Conservation (phyloP, 1,140 invertebrate genomes). For the Drosophila leontia region DNA sequence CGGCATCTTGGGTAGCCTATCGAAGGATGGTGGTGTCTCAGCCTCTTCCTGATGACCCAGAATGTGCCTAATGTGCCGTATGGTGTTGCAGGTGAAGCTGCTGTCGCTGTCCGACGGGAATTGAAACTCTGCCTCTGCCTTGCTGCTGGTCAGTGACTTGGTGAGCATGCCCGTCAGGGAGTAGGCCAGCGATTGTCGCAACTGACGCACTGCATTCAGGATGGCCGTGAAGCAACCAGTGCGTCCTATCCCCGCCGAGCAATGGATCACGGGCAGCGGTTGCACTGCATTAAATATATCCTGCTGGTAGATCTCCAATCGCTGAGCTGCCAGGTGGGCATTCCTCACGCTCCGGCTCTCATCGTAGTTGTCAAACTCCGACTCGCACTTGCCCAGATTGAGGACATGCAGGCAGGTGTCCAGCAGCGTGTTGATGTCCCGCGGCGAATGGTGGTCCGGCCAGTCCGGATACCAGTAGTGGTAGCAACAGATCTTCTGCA, state of each 20-base stretch:
- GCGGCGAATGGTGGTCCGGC: slow-evolving; percentile 88
- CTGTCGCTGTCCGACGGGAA: slow-evolving; percentile 55
- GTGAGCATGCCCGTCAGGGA: slow-evolving; percentile 74
- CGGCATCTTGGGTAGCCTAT: slow-evolving; percentile 75
- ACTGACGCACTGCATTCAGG: slow-evolving; percentile 93
- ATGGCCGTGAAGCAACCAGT: slow-evolving; percentile 98
- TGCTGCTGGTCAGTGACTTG: slow-evolving; percentile 45
- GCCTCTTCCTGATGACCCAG: slow-evolving; percentile 23
- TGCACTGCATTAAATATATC: slow-evolving; percentile 81
- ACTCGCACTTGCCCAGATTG: slow-evolving; percentile 79
- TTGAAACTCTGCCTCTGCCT: slow-evolving; percentile 4
- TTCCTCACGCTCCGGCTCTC: slow-evolving; percentile 48
- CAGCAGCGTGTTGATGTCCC: slow-evolving; percentile 87
- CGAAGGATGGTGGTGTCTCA: slow-evolving; percentile 53
- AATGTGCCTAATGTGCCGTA: slow-evolving; percentile 71
- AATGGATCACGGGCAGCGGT: slow-evolving; percentile 95
- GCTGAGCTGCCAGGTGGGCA: slow-evolving; percentile 64
- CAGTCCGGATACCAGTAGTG: slow-evolving; percentile 90
- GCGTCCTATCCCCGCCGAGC: slow-evolving; percentile 95
- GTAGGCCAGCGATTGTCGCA: slow-evolving; percentile 77
- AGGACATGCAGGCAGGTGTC: slow-evolving; percentile 88
- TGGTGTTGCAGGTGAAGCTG: slow-evolving; percentile 80
- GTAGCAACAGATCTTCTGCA: slow-evolving; percentile 85
- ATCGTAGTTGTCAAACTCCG: slow-evolving; percentile 76
- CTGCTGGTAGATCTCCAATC: slow-evolving; percentile 76